Evolutionary conservation across 2,888 invertebrate species (phyloP).

Genomic region (Drosophila tanythrix): DNA sequence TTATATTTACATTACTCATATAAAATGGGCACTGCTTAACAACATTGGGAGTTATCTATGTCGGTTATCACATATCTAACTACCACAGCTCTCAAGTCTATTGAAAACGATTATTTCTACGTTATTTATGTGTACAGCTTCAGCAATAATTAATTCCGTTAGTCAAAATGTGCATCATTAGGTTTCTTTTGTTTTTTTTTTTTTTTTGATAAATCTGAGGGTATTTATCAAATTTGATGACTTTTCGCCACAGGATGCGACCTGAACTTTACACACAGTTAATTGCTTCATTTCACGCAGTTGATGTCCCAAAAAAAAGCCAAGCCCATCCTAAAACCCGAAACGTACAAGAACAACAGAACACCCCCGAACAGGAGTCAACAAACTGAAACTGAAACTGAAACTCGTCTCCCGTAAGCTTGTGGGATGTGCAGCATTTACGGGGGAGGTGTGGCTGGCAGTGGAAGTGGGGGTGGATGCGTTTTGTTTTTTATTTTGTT

Average conservation of each 20-base stretch:
- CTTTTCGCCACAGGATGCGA: constrained; percentile 45
- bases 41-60: background rate
- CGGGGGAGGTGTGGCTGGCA: background rate
- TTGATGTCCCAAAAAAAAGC: constrained; percentile 62
- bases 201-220: constrained; percentile 54
- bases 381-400: constrained; percentile 25
- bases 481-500: background rate
- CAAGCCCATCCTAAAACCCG: constrained; percentile 52
- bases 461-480: constrained; percentile 31
- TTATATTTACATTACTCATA: background rate
- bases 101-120: background rate
- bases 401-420: constrained; percentile 26
- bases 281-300: constrained; percentile 84
- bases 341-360: constrained; percentile 17
- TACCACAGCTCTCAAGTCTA: background rate
- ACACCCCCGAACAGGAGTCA: constrained; percentile 35
- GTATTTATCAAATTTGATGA: constrained; percentile 56
- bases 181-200: background rate
- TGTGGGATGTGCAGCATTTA: constrained; percentile 37
- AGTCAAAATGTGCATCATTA: background rate
- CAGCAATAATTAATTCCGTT: constrained; percentile 11
- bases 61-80: background rate
- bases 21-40: background rate
- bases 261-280: constrained; percentile 71
- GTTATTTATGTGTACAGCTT: constrained; percentile 2